These are phyloP conservation scores for Sarcophilus harrisii DNA, from an alignment of 2,797 vertebrate genomes.

Conservation along the genomic window DNA sequence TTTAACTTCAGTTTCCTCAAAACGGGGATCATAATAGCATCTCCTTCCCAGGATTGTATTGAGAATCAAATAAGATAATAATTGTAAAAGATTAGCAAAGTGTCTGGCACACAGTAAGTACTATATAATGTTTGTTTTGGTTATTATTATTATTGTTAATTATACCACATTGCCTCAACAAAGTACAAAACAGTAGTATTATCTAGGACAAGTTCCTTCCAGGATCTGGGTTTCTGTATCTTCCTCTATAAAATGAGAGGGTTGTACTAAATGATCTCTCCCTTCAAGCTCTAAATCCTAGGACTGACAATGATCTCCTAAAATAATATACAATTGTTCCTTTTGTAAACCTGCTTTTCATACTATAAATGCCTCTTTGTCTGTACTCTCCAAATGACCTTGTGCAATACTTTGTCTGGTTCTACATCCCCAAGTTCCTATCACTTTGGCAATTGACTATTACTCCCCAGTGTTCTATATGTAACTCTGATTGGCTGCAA, in stretches of 20 bases:
- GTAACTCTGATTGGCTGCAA: neutral
- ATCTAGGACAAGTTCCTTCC: neutral
- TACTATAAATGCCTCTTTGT: neutral
- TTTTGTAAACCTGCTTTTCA: neutral
- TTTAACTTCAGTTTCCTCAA: neutral
- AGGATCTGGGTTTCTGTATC: neutral
- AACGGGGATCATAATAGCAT: neutral
- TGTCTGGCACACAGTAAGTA: neutral
- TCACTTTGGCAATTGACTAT: neutral
- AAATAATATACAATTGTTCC: neutral
- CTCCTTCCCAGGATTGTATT: neutral
- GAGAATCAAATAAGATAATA: neutral
- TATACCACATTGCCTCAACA: neutral
- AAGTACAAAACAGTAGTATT: neutral
- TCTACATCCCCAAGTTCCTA: neutral
- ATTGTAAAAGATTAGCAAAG: neutral
- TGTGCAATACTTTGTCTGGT: neutral
- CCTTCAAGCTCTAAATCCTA: neutral
- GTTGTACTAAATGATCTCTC: neutral
- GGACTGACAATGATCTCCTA: neutral
- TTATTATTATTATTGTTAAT: neutral
- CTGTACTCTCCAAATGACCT: neutral
- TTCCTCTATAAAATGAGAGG: neutral
- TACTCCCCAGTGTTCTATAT: neutral
- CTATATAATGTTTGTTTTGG: neutral